Percentiles rank a stretch among this genome's conserved stretches.
Evolutionary conservation across 2,113 vertebrate species (phyloP).

Genomic region (Scartelaos histophorus): DNA sequence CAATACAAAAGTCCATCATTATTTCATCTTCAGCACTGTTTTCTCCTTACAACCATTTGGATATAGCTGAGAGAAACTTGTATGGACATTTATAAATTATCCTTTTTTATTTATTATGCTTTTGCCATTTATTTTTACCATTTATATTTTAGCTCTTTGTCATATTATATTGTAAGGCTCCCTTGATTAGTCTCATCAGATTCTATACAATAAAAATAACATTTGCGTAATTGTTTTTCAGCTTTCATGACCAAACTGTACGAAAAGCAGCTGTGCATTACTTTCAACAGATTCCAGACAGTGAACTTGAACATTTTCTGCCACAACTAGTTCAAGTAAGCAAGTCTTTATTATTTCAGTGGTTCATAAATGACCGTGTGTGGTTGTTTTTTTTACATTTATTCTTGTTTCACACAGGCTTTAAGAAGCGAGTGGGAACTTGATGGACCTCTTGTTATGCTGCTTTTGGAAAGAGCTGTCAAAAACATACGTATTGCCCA

Average conservation of each 20-base stretch:
- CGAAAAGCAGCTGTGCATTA: constrained; percentile 77
- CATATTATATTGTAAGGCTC: no score
- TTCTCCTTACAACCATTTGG: no score
- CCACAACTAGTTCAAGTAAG: constrained; percentile 88
- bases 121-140: no score
- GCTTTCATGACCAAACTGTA: constrained; percentile 88
- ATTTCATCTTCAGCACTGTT: no score
- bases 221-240: constrained; percentile 48
- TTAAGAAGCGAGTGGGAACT: constrained; percentile 88
- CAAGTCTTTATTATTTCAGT: neutral
- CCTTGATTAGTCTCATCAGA: no score
- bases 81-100: no score
- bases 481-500: constrained; percentile 81
- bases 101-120: no score
- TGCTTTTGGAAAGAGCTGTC: constrained; percentile 81
- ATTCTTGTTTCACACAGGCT: constrained; percentile 67
- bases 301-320: constrained; percentile 82
- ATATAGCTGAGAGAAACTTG: no score
- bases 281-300: constrained; percentile 79
- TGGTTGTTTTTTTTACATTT: neutral
- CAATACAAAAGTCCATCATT: neutral
- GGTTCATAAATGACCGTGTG: neutral
- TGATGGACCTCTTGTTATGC: constrained; percentile 80
- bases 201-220: neutral
- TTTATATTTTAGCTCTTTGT: no score